phyloP scores from a whole-genome alignment of 2,888 invertebrate species.

The Leptinotarsa rubiginosa region DNA sequence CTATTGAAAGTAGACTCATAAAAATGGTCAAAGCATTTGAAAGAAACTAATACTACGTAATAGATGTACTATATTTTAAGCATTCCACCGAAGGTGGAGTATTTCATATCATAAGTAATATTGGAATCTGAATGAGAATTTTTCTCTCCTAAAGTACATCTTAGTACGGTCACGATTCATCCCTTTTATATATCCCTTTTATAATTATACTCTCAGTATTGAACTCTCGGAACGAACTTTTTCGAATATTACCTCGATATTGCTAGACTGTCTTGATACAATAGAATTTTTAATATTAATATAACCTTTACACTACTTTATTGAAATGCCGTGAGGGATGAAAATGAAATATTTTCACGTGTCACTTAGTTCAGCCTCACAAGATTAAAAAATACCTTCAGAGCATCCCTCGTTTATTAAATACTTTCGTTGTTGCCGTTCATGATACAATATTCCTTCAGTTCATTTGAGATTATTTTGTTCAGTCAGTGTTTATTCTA shows the following conservation, averaged over 20 bases:
- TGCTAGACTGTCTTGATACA: not conserved
- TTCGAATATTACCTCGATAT: slow-evolving; percentile 1
- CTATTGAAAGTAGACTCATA: too few relatives aligned
- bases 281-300: slow-evolving; percentile 4
- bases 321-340: not conserved
- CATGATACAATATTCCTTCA: not conserved
- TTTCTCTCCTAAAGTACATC: slow-evolving; percentile 54
- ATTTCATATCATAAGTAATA: too few relatives aligned
- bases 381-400: not conserved
- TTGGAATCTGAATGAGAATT: not conserved
- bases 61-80: too few relatives aligned
- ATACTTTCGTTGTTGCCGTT: not conserved
- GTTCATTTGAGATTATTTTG: not conserved
- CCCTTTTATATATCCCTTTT: slow-evolving; percentile 4
- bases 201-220: not conserved
- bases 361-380: not conserved
- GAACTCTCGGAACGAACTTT: slow-evolving; percentile 11
- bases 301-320: not conserved
- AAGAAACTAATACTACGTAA: too few relatives aligned
- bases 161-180: slow-evolving; percentile 47
- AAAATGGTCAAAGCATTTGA: too few relatives aligned
- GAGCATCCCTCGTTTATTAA: not conserved
- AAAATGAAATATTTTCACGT: not conserved
- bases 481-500: not conserved
- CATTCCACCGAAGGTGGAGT: too few relatives aligned